Evolutionary conservation across 2,797 vertebrate genomes (phyloP), one percentile per base, ranked within the genome.

Genomic region (Amblyraja radiata): DNA sequence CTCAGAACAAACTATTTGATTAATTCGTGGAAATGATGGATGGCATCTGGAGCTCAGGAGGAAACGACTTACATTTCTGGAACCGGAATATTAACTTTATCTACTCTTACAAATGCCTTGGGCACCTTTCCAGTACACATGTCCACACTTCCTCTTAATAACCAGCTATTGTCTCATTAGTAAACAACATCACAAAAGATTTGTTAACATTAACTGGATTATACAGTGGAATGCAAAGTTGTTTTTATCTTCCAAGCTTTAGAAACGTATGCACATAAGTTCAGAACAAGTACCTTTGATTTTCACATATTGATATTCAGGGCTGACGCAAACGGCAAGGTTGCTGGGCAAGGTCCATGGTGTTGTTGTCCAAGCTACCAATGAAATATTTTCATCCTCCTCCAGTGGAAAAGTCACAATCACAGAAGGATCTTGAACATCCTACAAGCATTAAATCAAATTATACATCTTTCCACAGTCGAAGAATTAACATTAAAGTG

Each of bases 321-420:
- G 97, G 94, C 99, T 99, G 93, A 99, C 98, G 58, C 99, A 99
- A 8, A 99, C 95, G 13, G 98, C 97, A 95, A 99, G 94, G 94
- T 99, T 99, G 95, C 99, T 99, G 2, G 98, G 99, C 78, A 99
- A 96, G 54, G 99, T 99, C 99, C 99, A 99, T 0, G 99, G 98
- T n/a, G 99, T 99, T 78, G 98, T 99, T 77, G 98, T 99, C 99
- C 99, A 99, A 86, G 98, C 99, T 71, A 99, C 97, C 93, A 99
- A 95, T 94, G 97, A 96, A 93, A 98, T 94, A 10, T 93, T 94
- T 94, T 97, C 96, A 93, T 98, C 97, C 91, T 97, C 98, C 77
- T 98, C 95, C 94, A 99, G 94, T 0, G 98, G 99, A 93, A 99
- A 99, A 94, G 94, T 98, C 94, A 99, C 97, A 0, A 97, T 98